Evolutionary conservation across 2,888 invertebrate species (phyloP).

Genomic region (Scaptomyza caliginosa): DNA sequence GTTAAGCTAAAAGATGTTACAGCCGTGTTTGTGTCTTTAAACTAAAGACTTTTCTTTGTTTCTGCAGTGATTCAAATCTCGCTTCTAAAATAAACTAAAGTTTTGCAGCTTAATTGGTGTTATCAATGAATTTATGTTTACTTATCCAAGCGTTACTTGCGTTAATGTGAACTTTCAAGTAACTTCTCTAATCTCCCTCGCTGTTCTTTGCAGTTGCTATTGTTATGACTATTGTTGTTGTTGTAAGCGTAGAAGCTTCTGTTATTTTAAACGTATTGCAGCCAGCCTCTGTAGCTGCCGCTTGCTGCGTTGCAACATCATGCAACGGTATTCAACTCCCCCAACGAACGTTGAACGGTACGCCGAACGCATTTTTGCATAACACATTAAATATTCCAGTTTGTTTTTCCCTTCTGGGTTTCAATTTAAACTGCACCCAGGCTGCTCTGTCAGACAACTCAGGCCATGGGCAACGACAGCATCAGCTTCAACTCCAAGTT

Average conservation of each 20-base stretch:
- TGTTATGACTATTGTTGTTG: constrained; percentile 30
- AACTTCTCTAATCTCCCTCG: constrained; percentile 36
- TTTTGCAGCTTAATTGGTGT: not conserved
- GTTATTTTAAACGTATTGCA: constrained; percentile 76
- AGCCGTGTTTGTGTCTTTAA: too few species aligned
- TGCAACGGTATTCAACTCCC: constrained; percentile 42
- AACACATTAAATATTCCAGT: constrained; percentile 78
- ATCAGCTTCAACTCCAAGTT: constrained; percentile 17
- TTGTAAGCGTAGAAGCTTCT: constrained; percentile 54
- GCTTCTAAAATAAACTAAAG: not conserved
- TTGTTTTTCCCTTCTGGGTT: constrained; percentile 68
- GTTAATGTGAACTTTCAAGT: not conserved
- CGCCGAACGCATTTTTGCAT: constrained; percentile 72
- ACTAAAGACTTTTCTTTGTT: too few species aligned
- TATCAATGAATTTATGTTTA: not conserved
- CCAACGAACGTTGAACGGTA: constrained; percentile 35
- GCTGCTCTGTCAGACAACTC: constrained; percentile 40
- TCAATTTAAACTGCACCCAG: constrained; percentile 73
- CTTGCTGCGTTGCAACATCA: constrained; percentile 21
- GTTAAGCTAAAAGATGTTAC: too few species aligned
- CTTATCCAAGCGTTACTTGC: not conserved
- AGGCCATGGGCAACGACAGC: constrained; percentile 41
- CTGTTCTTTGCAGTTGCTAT: constrained; percentile 37
- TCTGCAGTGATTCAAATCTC: not conserved
- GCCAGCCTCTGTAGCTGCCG: constrained; percentile 17